Evolutionary conservation across 30 jellyfish, hydroid and myxozoan genomes (phyloP), one percentile per base, ranked within the genome.

Genomic region (Hydra vulgaris): DNA sequence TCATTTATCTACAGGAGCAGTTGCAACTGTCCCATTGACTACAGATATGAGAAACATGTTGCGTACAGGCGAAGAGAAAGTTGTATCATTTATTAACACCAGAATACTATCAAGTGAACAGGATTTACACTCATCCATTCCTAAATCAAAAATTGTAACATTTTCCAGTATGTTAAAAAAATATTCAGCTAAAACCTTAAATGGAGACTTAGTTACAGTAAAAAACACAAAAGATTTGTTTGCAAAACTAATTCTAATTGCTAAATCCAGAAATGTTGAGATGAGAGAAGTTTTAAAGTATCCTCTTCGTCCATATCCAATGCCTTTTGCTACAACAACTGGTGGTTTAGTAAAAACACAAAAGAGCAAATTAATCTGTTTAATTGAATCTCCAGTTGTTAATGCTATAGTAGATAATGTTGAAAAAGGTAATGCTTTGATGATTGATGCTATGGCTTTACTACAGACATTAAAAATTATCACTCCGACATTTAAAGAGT

Each of bases 391-490:
- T 26, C 26, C 23, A 74, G 18, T 74, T 21, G 23, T 61, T 54
- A 70, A 74, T 55, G 89, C 52, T 19, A 74, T 74, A 21, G 89
- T 69, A 27, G 82, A 52, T 69, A 74, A 26, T 1, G 54, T 0
- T 0, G 8, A 12, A 0, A 54, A 74, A 56, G 71, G 71, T 56
- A 56, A 56, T 56, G 71, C 71, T 56, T 56, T 56, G 24, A 71
- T 84, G 17, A 78, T 84, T 68, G 94, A 84, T 79, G 94, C 83
- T 25, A 84, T 77, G 89, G 94, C 94, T 20, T 76, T 84, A 15
- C 16, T n/a, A n/a, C n/a, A n/a, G n/a, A n/a, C n/a, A n/a, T n/a
- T n/a, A n/a, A n/a, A n/a, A n/a, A n/a, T n/a, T n/a, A n/a, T n/a
- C n/a, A n/a, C n/a, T n/a, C n/a, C n/a, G n/a, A n/a, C n/a, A n/a